Base-by-base conservation (phyloP, 2,797 vertebrate genomes). In the Spondyliosoma cantharus region DNA sequence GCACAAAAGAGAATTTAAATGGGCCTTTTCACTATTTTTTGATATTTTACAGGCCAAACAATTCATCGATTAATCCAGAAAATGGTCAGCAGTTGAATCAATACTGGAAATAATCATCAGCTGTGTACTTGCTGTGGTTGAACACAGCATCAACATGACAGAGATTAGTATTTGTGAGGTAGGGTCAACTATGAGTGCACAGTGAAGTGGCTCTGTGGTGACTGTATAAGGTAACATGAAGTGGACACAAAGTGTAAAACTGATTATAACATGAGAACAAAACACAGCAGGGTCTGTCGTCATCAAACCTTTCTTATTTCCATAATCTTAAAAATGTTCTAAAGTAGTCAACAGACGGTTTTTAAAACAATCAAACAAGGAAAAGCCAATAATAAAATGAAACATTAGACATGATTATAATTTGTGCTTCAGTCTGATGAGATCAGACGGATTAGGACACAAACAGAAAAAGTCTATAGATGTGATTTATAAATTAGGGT, bases 121-220 rank as follows among this genome's bases (percentile, higher is more conserved):
- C 48, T 58, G 54, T 27, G 54, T 4, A 27, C 46, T 19, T 58
- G 59, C 29, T 60, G 32, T 50, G 83, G 61, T 43, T 64, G 54
- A 76, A 46, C 29, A 29, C 52, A 54, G 24, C 58, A 63, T 37
- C 66, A 57, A 49, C 67, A 20, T 64, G 61, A 59, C 46, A 59
- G 62, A 68, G 69, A 68, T 59, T 7, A 72, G 50, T 66, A 61
- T 74, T 65, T 54, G 82, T 88, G 90, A 91, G 87, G 87, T 89
- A 91, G 81, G 70, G 65, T 76, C 79, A 66, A 85, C 57, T 11
- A 20, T 45, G 69, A 65, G 63, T 50, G 70, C 64, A 22, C 76
- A 72, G 29, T 75, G 25, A 19, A 17, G 42, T 57, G 58, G 22
- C 48, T 77, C 46, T 63, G 45, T n/a, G 45, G 7, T 60, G 14